These are phyloP conservation scores for Scelioninae gen. 2 DNA, from an alignment of 2,888 invertebrate species.

Conservation along the genomic window DNA sequence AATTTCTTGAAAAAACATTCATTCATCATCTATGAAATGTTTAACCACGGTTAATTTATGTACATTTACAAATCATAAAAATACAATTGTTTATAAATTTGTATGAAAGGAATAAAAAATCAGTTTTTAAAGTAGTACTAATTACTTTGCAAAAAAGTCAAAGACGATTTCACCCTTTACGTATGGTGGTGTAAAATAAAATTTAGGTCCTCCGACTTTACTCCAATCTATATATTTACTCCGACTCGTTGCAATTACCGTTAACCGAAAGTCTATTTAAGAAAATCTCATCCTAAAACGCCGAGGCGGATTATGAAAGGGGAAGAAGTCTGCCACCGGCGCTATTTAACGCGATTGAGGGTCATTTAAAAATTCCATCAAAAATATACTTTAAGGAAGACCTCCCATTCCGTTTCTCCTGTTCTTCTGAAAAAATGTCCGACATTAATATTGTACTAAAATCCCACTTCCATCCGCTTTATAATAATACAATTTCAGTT, in stretches of 20 bases:
- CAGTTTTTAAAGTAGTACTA: too few species aligned
- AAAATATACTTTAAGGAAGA: conserved; percentile 67
- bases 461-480: conserved; percentile 1
- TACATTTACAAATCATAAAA: too few species aligned
- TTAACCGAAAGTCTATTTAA: conserved; percentile 68
- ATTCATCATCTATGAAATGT: too few species aligned
- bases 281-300: conserved; percentile 69
- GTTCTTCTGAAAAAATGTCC: conserved; percentile 51
- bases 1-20: too few species aligned
- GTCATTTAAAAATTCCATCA: conserved; percentile 75
- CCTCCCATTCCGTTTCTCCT: conserved; percentile 47
- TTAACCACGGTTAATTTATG: too few species aligned
- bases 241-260: conserved; percentile 57
- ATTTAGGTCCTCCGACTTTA: conserved; percentile 46
- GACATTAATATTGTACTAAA: conserved; percentile 25
- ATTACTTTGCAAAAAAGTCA: conserved; percentile 1
- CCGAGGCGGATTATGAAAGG: conserved; percentile 57
- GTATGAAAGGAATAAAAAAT: too few species aligned
- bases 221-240: conserved; percentile 60
- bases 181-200: conserved; percentile 31
- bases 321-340: conserved; percentile 62
- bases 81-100: too few species aligned
- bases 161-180: conserved; percentile 3
- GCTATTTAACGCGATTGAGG: conserved; percentile 74
- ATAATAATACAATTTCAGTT: too few species aligned